Conservation (phyloP, 2,113 vertebrate species). For the Corynorhinus townsendii region DNA sequence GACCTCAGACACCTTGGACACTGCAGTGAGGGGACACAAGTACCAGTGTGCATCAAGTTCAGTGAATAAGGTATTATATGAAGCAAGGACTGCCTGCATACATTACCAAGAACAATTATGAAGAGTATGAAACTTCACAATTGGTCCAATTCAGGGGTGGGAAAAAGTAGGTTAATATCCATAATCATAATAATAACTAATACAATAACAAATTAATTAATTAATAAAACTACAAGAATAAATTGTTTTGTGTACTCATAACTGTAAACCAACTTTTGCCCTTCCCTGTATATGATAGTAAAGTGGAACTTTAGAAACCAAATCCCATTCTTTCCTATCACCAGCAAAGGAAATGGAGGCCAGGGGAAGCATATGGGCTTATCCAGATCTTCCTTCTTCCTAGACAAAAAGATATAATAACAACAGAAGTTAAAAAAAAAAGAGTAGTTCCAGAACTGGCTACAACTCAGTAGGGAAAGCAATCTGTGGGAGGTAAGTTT, state of each 20-base stretch:
- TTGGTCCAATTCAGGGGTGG: neutral
- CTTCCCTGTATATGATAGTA: neutral
- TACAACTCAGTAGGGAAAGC: neutral
- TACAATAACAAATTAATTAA: neutral
- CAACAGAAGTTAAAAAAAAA: neutral
- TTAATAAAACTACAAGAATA: neutral
- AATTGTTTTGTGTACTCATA: neutral
- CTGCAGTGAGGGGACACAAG: neutral
- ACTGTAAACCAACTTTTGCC: neutral
- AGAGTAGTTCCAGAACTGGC: neutral
- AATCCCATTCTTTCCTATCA: neutral
- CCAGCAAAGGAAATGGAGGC: neutral
- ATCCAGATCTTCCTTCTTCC: neutral
- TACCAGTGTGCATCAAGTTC: neutral
- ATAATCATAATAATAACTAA: neutral
- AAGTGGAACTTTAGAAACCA: neutral
- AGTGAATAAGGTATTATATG: neutral
- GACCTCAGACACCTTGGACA: neutral
- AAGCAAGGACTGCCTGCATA: neutral
- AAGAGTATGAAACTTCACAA: neutral
- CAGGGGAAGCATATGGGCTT: neutral
- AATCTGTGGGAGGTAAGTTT: neutral
- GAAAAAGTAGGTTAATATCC: neutral
- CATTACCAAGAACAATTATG: neutral
- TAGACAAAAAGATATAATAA: neutral